Evolutionary conservation across 2,888 invertebrate genomes (phyloP).

Genomic region (Sipha maydis): DNA sequence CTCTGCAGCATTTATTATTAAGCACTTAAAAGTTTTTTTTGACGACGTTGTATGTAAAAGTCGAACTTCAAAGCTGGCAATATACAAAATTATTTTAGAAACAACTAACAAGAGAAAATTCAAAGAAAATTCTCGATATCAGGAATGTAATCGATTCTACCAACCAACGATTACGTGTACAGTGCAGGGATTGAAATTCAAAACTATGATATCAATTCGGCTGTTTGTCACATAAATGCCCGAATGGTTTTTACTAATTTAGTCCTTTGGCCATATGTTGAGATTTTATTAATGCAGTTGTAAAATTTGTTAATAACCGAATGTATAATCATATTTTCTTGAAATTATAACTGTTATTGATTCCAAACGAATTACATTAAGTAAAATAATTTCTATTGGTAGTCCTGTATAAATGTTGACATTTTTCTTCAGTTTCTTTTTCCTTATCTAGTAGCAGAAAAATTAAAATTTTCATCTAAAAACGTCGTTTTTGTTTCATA

Average conservation of each 20-base stretch:
- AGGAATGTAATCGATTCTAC: slow-evolving; percentile 50
- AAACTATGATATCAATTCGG: background rate
- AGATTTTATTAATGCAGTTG: background rate
- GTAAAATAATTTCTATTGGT: slow-evolving; percentile 13
- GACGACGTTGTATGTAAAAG: background rate
- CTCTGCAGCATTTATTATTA: slow-evolving; percentile 47
- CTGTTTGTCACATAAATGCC: slow-evolving; percentile 1
- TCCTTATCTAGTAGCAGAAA: slow-evolving; percentile 43
- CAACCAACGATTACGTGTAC: slow-evolving; percentile 60
- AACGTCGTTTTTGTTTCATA: background rate
- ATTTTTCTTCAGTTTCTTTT: slow-evolving; percentile 53
- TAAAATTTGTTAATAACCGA: background rate
- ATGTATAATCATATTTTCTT: background rate
- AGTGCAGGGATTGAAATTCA: slow-evolving; percentile 41
- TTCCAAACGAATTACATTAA: background rate
- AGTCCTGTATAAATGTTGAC: slow-evolving; percentile 58
- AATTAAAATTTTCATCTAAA: slow-evolving; percentile 40
- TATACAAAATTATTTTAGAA: slow-evolving; percentile 14
- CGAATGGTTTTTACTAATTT: too few relatives aligned
- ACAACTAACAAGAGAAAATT: slow-evolving; percentile 51
- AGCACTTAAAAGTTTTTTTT: background rate
- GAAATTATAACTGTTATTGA: background rate
- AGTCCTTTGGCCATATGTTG: too few relatives aligned
- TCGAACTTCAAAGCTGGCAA: background rate
- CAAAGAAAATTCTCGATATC: slow-evolving; percentile 60